Evolutionary conservation across 1,140 invertebrate genomes (phyloP).

Genomic region (Brachionus sp.): DNA sequence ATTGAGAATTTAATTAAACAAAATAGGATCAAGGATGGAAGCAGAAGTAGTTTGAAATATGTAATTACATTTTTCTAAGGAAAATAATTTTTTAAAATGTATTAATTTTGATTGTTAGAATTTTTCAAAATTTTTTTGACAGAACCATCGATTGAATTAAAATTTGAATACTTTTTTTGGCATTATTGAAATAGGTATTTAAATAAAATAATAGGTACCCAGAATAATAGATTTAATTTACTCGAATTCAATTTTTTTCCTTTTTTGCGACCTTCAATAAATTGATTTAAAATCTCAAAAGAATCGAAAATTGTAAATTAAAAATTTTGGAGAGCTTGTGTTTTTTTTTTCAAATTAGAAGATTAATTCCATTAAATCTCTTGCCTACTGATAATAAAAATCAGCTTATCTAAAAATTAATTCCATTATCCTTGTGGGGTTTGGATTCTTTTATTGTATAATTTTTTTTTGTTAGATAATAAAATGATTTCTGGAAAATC

Average conservation of each 20-base stretch:
- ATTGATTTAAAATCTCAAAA: too few relatives aligned
- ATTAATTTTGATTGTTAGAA: not conserved
- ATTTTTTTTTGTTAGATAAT: not conserved
- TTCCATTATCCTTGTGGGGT: not conserved
- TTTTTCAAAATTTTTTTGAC: too few relatives aligned
- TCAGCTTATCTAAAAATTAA: not conserved
- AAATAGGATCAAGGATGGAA: not conserved
- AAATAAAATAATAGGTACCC: not conserved
- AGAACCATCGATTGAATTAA: too few relatives aligned
- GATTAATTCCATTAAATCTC: not conserved
- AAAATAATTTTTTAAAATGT: not conserved
- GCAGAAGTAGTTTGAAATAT: not conserved
- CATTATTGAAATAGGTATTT: too few relatives aligned
- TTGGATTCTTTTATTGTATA: not conserved
- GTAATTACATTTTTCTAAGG: not conserved
- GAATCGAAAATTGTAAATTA: too few relatives aligned
- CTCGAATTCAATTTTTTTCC: too few relatives aligned
- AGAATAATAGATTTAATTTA: too few relatives aligned
- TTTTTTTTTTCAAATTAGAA: not conserved
- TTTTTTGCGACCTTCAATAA: not conserved
- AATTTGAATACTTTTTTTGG: not conserved
- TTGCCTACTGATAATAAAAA: not conserved
- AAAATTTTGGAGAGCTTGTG: not conserved
- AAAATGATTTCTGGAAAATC: constrained; percentile 24
- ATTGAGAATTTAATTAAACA: not conserved